Evolutionary conservation across 2,888 invertebrate genomes (phyloP), one percentile per base, ranked within the genome.

Genomic region (Cosmopolites sordidus): DNA sequence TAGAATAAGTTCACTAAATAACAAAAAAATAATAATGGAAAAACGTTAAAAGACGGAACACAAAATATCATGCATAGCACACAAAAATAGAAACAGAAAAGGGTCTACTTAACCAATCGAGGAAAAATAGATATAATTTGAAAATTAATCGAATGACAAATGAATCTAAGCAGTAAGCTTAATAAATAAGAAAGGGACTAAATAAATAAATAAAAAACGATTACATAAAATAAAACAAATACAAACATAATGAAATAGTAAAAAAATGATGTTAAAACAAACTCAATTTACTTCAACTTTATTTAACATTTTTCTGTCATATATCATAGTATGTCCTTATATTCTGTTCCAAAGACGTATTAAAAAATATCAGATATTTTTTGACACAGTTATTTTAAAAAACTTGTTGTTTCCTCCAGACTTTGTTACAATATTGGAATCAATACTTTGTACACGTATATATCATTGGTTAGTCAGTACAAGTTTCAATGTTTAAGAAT

Each of bases 81-180:
- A 59, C 4, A n/a, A n/a, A 54, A 58, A 50, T 52, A 56, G 51
- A 52, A 54, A 59, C 52, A 58, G 54, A 58, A 39, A 58, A 61
- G 56, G 56, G 42, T 51, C 63, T 63, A 65, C 62, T 41, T 59
- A 60, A 60, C 33, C 43, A 58, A 55, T 51, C 50, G 56, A 54
- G 43, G 44, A 39, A 43, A 46, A 30, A 39, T 46, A 46, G n/a
- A 54, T 39, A 44, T 16, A 44, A 37, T 47, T 43, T 51, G 43
- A 43, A 55, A 51, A 48, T 43, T 49, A 53, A 53, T 50, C 47
- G 41, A 43, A 54, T 53, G 39, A 54, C 43, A 62, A 53, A 64
- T 60, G 62, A 63, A 63, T 70, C 68, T 67, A 72, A 69, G 73
- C 71, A 67, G 69, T 64, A 73, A 73, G 71, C 71, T 71, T 62